Evolutionary conservation across 2,888 invertebrate species (phyloP).

Genomic region (Watsonalla binaria): DNA sequence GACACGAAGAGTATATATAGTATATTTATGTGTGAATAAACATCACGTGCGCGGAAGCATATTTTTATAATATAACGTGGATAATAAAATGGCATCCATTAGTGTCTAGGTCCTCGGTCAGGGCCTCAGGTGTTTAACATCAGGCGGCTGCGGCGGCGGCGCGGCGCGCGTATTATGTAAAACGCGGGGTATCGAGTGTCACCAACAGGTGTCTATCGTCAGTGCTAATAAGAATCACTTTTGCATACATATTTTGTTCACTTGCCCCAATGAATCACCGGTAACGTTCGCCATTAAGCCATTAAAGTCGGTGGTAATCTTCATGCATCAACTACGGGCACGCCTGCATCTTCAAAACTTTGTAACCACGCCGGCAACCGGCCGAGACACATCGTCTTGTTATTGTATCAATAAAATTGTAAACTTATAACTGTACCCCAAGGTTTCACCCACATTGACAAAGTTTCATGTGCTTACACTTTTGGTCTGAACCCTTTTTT

Average conservation of each 20-base stretch:
- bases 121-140: slow-evolving; percentile 32
- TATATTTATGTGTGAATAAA: neutral
- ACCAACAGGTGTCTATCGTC: slow-evolving; percentile 52
- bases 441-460: too few species aligned
- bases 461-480: too few species aligned
- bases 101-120: slow-evolving; percentile 12
- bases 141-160: slow-evolving; percentile 38
- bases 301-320: slow-evolving; percentile 13
- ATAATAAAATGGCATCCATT: slow-evolving; percentile 4
- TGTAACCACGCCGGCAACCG: too few species aligned
- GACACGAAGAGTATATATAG: neutral
- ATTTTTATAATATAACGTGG: neutral
- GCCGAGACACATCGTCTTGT: too few species aligned
- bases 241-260: slow-evolving; percentile 19
- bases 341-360: neutral
- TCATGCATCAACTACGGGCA: slow-evolving; percentile 10
- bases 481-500: too few species aligned
- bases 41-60: neutral
- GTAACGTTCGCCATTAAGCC: slow-evolving; percentile 18
- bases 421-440: too few species aligned
- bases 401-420: too few species aligned
- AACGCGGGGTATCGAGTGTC: slow-evolving; percentile 51
- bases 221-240: slow-evolving; percentile 43
- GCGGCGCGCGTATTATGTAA: slow-evolving; percentile 50
- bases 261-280: slow-evolving; percentile 18